These are phyloP conservation scores for Oryzaephilus surinamensis DNA, from an alignment of 1,140 invertebrate genomes.

Conservation along the genomic window DNA sequence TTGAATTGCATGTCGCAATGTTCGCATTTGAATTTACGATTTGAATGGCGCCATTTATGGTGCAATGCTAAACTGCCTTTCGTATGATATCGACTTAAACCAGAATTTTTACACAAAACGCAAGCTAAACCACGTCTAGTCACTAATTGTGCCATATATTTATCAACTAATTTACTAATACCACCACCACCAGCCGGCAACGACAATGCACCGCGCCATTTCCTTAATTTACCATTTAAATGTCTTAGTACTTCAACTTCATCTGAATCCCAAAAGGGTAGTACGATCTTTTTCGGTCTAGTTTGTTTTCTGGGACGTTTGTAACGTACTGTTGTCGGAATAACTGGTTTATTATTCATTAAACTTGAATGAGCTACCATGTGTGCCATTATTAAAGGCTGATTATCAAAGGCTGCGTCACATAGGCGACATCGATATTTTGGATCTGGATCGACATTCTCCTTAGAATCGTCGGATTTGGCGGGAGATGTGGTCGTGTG, in stretches of 20 bases:
- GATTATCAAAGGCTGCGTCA: slow-evolving; percentile 33
- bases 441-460: slow-evolving; percentile 30
- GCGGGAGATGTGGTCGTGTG: slow-evolving; percentile 37
- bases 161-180: too few relatives aligned
- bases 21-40: slow-evolving; percentile 33
- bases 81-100: slow-evolving; percentile 29
- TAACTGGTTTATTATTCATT: slow-evolving; percentile 18
- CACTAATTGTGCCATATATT: slow-evolving; percentile 24
- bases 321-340: too few relatives aligned
- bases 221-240: slow-evolving; percentile 22
- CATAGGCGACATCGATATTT: slow-evolving; percentile 39
- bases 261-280: slow-evolving; percentile 26
- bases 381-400: slow-evolving; percentile 40
- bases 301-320: slow-evolving; percentile 40
- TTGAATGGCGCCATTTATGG: slow-evolving; percentile 30
- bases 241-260: slow-evolving; percentile 27
- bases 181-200: too few relatives aligned
- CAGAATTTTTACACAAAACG: slow-evolving; percentile 27
- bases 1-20: slow-evolving; percentile 34
- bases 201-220: too few relatives aligned
- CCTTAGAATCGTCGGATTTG: slow-evolving; percentile 31
- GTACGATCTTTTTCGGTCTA: slow-evolving; percentile 38
- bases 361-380: slow-evolving; percentile 37
- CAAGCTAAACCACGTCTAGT: slow-evolving; percentile 27
- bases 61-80: slow-evolving; percentile 29